phyloP scores from a whole-genome alignment of 2,797 vertebrate species.

The Hafferia zeledoni region DNA sequence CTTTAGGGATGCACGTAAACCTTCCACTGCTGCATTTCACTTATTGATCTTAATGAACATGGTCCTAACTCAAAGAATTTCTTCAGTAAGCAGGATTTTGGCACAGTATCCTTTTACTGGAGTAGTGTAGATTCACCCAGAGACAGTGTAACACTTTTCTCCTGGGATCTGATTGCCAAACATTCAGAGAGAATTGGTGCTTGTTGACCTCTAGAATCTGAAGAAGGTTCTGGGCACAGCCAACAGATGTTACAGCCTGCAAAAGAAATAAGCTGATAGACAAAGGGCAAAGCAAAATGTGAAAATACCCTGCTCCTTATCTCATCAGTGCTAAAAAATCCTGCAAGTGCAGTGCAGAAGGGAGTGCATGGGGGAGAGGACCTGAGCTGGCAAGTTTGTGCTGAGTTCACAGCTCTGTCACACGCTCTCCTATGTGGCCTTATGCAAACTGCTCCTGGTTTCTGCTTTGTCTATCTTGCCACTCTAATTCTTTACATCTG shows the following conservation, averaged over 20 bases:
- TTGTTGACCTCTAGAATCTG: not conserved
- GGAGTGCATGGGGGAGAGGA: not conserved
- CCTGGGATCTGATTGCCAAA: not conserved
- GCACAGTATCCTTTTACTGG: not conserved
- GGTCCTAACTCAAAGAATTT: not conserved
- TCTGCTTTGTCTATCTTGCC: not conserved
- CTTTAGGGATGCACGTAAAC: not conserved
- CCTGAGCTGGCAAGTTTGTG: not conserved
- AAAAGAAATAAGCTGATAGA: not conserved
- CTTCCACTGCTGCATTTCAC: not conserved
- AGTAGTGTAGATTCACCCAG: not conserved
- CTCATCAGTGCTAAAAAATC: not conserved
- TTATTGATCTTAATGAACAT: not conserved
- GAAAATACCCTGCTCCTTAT: not conserved
- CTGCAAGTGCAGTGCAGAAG: not conserved
- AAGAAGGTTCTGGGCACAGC: not conserved
- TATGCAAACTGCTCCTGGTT: not conserved
- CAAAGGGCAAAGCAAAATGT: not conserved
- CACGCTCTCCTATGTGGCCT: not conserved
- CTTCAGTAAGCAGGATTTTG: not conserved
- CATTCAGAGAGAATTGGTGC: not conserved
- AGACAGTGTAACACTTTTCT: not conserved
- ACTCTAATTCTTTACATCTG: not conserved
- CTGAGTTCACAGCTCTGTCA: not conserved
- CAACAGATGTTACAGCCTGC: not conserved